Evolutionary conservation across 1,140 invertebrate species (phyloP).

Genomic region (Tribolium castaneum): DNA sequence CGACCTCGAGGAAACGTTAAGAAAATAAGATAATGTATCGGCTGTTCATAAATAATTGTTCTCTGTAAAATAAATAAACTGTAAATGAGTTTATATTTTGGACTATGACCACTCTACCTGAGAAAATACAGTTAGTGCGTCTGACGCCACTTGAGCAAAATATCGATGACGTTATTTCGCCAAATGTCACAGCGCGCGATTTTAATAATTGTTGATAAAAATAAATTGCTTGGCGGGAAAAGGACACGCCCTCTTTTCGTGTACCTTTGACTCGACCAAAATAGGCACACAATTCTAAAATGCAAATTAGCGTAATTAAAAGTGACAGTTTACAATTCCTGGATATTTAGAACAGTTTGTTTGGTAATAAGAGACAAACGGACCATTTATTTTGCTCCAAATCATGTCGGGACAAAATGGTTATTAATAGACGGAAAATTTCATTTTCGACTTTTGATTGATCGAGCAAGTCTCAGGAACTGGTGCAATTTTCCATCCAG

Average conservation of each 20-base stretch:
- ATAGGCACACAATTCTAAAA: not conserved
- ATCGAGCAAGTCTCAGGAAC: not conserved
- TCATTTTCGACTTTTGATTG: not conserved
- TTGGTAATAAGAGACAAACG: not conserved
- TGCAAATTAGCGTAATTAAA: not conserved
- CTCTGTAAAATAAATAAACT: not conserved
- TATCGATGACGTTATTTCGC: not conserved
- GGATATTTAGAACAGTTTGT: not conserved
- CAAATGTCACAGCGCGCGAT: not conserved
- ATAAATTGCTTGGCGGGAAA: not conserved
- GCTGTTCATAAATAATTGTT: not conserved
- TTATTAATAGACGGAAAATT: constrained; percentile 16
- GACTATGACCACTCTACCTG: not conserved
- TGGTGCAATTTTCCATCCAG: constrained; percentile 1
- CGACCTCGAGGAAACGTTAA: not conserved
- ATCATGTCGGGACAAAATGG: not conserved
- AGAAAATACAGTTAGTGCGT: not conserved
- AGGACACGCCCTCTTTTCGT: not conserved
- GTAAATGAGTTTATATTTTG: not conserved
- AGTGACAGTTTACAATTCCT: not conserved
- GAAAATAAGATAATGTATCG: not conserved
- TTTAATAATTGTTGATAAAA: not conserved
- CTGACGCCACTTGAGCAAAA: not conserved
- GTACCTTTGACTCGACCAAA: not conserved
- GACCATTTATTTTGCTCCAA: not conserved